phyloP scores from a whole-genome alignment of 2,113 vertebrate genomes.

The Centrocercus urophasianus region DNA sequence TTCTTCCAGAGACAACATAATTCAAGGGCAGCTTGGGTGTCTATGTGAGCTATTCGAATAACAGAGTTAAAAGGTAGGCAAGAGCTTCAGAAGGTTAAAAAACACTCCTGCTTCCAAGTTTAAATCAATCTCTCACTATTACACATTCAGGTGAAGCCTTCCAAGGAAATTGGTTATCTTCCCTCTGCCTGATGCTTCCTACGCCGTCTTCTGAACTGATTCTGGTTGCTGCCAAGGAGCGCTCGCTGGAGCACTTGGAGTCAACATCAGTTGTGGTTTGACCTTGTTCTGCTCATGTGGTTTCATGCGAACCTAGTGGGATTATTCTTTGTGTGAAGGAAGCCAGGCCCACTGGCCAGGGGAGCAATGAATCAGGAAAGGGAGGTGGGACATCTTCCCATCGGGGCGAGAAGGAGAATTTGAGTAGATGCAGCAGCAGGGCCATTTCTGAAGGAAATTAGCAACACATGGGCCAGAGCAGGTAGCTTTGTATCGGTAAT shows the following conservation, averaged over 20 bases:
- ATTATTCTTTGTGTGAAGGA: not conserved
- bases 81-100: conserved; percentile 28
- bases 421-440: not conserved
- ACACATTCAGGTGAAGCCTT: not conserved
- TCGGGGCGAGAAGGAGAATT: not conserved
- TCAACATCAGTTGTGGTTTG: not conserved
- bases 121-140: not conserved
- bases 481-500: not conserved
- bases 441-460: not conserved
- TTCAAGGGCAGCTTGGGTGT: not conserved
- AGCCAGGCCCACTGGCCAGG: not conserved
- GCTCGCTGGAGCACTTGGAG: not conserved
- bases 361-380: not conserved
- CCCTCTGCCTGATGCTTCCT: not conserved
- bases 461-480: not conserved
- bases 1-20: not conserved
- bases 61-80: not conserved
- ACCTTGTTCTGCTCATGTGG: not conserved
- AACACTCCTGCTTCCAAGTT: not conserved
- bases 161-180: not conserved
- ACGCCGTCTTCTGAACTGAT: not conserved
- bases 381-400: not conserved
- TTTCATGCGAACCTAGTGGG: not conserved
- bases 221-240: not conserved
- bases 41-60: not conserved